Evolutionary conservation across 2,888 invertebrate species (phyloP).

Genomic region (Dioctria rufipes): DNA sequence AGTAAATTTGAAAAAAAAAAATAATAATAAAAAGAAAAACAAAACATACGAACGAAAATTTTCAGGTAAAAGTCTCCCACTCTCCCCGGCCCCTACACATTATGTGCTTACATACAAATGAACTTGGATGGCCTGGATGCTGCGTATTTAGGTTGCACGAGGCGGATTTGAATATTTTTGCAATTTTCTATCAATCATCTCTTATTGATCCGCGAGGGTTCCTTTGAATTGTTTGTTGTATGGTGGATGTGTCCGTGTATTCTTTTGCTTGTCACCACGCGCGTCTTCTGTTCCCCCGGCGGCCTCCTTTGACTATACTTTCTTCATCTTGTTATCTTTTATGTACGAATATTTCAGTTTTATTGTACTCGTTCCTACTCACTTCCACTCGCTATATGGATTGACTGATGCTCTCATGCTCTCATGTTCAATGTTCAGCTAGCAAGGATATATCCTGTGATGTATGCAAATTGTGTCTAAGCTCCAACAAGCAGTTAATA

Average conservation of each 20-base stretch:
- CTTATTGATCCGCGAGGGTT: constrained; percentile 56
- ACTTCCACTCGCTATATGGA: constrained; percentile 18
- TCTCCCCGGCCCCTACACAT: background rate
- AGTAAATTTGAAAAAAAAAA: background rate
- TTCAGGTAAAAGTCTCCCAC: background rate
- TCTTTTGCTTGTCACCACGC: constrained; percentile 29
- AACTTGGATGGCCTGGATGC: background rate
- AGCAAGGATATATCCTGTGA: constrained; percentile 58
- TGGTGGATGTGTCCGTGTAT: constrained; percentile 42
- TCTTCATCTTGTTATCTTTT: constrained; percentile 58
- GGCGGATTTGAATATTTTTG: constrained; percentile 57
- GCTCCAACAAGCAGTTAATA: constrained; percentile 49
- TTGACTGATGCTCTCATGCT: constrained; percentile 47
- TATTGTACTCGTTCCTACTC: constrained; percentile 27
- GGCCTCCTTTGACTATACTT: constrained; percentile 46
- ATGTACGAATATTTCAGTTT: constrained; percentile 55
- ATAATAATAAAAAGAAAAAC: background rate
- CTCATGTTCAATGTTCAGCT: constrained; percentile 31
- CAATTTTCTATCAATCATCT: constrained; percentile 60
- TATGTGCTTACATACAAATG: constrained; percentile 24
- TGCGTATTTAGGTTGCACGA: constrained; percentile 10
- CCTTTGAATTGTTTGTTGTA: constrained; percentile 56
- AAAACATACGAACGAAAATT: background rate
- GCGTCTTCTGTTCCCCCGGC: constrained; percentile 3
- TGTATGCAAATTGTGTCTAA: constrained; percentile 59